Conservation (phyloP, 2,888 invertebrate genomes). For the Eustalomyia histrio region DNA sequence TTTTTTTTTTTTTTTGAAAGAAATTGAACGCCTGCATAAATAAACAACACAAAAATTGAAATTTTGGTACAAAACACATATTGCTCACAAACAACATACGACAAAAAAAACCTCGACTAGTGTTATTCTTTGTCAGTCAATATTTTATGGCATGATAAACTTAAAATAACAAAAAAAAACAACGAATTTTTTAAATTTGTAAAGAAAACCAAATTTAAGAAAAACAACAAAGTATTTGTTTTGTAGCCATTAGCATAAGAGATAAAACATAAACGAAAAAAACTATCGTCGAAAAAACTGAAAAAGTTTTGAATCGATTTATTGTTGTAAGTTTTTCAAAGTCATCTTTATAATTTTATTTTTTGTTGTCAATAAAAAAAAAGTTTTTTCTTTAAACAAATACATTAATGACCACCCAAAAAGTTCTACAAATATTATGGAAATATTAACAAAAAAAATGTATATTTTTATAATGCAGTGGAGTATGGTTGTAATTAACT, state of each 20-base stretch:
- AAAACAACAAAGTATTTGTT: slow-evolving; percentile 33
- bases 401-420: slow-evolving; percentile 45
- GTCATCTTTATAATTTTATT: slow-evolving; percentile 21
- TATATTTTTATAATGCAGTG: no score
- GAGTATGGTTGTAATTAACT: no score
- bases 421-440: not conserved
- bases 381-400: slow-evolving; percentile 12
- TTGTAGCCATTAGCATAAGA: slow-evolving; percentile 45
- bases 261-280: slow-evolving; percentile 19
- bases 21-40: slow-evolving; percentile 12
- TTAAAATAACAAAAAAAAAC: slow-evolving; percentile 20
- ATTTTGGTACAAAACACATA: slow-evolving; percentile 5
- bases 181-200: not conserved
- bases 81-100: not conserved
- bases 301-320: slow-evolving; percentile 37
- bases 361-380: slow-evolving; percentile 16
- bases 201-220: not conserved
- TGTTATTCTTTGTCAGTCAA: slow-evolving; percentile 30
- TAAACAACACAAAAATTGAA: not conserved
- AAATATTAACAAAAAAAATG: not conserved
- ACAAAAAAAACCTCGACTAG: not conserved
- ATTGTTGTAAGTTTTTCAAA: slow-evolving; percentile 31
- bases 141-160: slow-evolving; percentile 39
- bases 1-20: not conserved
- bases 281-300: slow-evolving; percentile 11